Conservation (phyloP, 2,797 vertebrate genomes). For the Phoebastria nigripes region DNA sequence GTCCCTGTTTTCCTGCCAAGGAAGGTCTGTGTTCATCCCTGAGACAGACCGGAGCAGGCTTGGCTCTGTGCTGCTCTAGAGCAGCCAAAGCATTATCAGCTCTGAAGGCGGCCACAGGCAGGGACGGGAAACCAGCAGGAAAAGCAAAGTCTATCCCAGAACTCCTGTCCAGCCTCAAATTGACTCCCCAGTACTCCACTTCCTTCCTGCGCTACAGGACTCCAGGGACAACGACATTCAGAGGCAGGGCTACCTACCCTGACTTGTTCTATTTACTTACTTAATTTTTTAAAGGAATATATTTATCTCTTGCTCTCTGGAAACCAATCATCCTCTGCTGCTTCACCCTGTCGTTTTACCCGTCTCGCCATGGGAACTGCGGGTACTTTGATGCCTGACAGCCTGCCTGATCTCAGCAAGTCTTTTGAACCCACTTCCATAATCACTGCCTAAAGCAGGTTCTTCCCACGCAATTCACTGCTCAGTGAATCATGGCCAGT, state of each 20-base stretch:
- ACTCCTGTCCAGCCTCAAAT: not conserved
- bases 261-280: not conserved
- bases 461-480: not conserved
- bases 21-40: not conserved
- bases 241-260: not conserved
- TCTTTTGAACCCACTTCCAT: conserved; percentile 11
- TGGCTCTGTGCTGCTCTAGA: not conserved
- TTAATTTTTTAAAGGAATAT: not conserved
- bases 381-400: not conserved
- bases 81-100: not conserved
- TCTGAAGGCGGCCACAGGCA: not conserved
- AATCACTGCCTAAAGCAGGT: not conserved
- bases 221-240: rapidly evolving
- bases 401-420: not conserved
- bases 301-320: not conserved
- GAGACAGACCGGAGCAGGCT: not conserved
- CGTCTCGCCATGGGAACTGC: not conserved
- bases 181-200: not conserved
- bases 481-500: not conserved
- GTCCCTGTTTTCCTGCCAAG: not conserved
- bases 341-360: not conserved
- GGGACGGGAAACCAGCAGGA: conserved; percentile 24
- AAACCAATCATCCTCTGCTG: not conserved
- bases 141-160: conserved; percentile 10
- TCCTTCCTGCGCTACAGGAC: not conserved